phyloP scores from a whole-genome alignment of 2,797 vertebrate genomes.

The Gadopsis marmoratus region DNA sequence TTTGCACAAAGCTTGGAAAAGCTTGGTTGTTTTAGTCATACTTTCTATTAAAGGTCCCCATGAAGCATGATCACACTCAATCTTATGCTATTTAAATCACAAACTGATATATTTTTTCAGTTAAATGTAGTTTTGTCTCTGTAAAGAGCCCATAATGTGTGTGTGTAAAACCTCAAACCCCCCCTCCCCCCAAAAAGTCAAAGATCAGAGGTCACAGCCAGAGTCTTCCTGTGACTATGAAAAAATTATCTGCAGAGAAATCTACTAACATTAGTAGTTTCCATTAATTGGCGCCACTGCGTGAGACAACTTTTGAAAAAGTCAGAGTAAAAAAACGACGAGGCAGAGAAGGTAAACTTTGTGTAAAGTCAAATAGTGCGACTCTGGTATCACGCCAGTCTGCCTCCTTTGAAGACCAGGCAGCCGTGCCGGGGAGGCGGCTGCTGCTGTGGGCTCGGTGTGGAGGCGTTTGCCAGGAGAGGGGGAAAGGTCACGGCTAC shows the following conservation, averaged over 20 bases:
- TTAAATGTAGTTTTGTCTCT: background rate
- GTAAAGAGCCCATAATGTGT: background rate
- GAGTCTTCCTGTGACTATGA: background rate
- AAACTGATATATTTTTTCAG: too few species aligned
- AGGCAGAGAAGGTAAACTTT: conserved; percentile 20
- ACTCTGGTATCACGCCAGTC: conserved; percentile 37
- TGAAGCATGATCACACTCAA: too few species aligned
- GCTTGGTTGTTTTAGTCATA: too few species aligned
- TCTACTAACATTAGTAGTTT: conserved; percentile 12
- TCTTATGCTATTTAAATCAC: too few species aligned
- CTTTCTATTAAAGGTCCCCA: too few species aligned
- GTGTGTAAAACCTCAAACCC: background rate
- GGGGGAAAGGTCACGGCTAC: conserved; percentile 59
- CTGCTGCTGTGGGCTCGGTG: conserved; percentile 51
- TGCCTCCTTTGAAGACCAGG: conserved; percentile 62
- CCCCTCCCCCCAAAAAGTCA: too few species aligned
- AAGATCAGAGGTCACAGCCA: conserved; percentile 12
- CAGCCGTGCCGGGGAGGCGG: conserved; percentile 32
- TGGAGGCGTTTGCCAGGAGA: conserved; percentile 61
- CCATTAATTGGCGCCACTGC: background rate
- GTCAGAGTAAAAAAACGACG: conserved; percentile 9
- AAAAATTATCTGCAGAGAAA: background rate
- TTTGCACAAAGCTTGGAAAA: too few species aligned
- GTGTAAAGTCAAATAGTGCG: background rate
- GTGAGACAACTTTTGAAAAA: conserved; percentile 36